A percentile compares a stretch with the other conserved stretches of the same genome.
phyloP scores from a whole-genome alignment of 2,888 invertebrate species.

The Parochlus steinenii region DNA sequence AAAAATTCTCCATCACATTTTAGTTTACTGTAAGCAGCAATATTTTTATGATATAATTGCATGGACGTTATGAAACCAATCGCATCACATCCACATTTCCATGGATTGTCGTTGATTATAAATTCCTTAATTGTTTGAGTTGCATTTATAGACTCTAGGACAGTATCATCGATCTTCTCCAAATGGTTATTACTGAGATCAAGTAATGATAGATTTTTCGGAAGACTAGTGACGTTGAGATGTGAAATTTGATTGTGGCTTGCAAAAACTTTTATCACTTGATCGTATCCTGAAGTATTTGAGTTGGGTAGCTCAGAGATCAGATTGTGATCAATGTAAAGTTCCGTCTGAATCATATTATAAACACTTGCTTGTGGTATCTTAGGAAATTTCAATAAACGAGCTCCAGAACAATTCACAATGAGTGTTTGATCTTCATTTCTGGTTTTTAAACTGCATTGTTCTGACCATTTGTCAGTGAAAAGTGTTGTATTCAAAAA shows the following conservation, averaged over 20 bases:
- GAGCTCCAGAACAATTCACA: constrained; percentile 36
- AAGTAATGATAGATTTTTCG: constrained; percentile 31
- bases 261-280: constrained; percentile 33
- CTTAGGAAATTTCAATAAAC: too few relatives aligned
- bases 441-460: constrained; percentile 38
- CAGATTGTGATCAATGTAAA: constrained; percentile 31
- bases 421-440: constrained; percentile 32
- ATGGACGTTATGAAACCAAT: constrained; percentile 39
- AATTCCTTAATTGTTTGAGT: constrained; percentile 31
- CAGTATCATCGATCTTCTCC: constrained; percentile 28
- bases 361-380: constrained; percentile 30
- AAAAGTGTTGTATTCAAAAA: constrained; percentile 20
- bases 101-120: constrained; percentile 46
- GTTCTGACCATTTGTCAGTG: constrained; percentile 31
- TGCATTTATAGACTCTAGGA: constrained; percentile 30
- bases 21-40: constrained; percentile 22
- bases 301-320: constrained; percentile 26
- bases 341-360: constrained; percentile 26
- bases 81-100: constrained; percentile 49
- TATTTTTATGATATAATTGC: constrained; percentile 27
- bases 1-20: constrained; percentile 18
- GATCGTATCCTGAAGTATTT: constrained; percentile 28
- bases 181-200: constrained; percentile 41
- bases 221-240: constrained; percentile 33
- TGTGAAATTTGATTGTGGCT: too few relatives aligned